Evolutionary conservation across 2,113 vertebrate species (phyloP), one percentile per base, ranked within the genome.

Genomic region (Anser brachyrhynchus): DNA sequence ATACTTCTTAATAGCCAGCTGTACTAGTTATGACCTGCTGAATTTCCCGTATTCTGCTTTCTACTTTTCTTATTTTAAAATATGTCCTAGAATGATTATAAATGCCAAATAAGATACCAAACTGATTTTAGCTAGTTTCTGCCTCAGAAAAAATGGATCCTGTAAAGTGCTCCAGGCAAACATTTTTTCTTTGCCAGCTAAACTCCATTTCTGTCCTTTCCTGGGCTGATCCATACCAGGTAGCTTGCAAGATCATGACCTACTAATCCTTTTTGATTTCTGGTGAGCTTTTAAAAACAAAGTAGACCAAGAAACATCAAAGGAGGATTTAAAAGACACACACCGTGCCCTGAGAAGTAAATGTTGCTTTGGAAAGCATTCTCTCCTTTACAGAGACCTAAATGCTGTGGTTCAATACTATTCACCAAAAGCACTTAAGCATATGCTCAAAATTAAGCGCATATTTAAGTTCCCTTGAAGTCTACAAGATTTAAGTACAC

Each of bases 211-310:
- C 91, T 91, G 87, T 91, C 89, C 77, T 91, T 95, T 87, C 49
- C 81, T 93, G 74, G 51, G n/a, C 96, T 96, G 96, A 96, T 94
- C 92, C 81, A 94, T 95, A 92, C 95, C 92, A 94, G 96, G 96
- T 96, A 97, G 94, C 91, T 94, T 94, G 92, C 86, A 71, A 61
- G 95, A 96, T 96, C 96, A 96, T 95, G 95, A 96, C 95, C 93
- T 91, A 77, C 95, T 96, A 97, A 96, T 96, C 95, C 95, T 95
- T 95, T 95, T 92, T 87, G 93, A 94, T 91, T 96, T 97, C 95
- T 96, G 84, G 84, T 95, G 93, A 95, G 92, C 92, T 92, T 96
- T 94, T 94, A 93, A 91, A 96, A 97, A 96, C 87, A 97, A 94
- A 96, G 55, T 95, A 92, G 67, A 70, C 87, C 52, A 79, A 90